Evolutionary conservation across 1,140 invertebrate genomes (phyloP).

Genomic region (Grapholita molesta): DNA sequence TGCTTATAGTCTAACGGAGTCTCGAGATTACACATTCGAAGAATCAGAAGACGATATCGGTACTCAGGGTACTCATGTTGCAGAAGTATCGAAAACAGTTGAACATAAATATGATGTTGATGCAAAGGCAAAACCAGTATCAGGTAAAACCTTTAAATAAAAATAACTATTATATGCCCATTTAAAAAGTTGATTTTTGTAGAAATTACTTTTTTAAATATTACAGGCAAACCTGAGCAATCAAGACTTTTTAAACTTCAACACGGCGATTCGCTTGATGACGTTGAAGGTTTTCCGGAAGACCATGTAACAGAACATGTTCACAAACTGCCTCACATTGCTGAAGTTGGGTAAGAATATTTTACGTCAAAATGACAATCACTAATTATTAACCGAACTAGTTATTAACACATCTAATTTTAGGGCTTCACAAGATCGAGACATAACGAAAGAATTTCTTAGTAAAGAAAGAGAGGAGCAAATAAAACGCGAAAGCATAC

Average conservation of each 20-base stretch:
- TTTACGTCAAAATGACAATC: slow-evolving; percentile 20
- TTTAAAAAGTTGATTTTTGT: too few species aligned
- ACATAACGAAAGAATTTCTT: slow-evolving; percentile 51
- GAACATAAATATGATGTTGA: slow-evolving; percentile 48
- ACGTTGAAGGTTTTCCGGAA: slow-evolving; percentile 75
- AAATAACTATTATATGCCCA: neutral
- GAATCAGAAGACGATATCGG: slow-evolving; percentile 76
- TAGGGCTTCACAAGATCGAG: slow-evolving; percentile 44
- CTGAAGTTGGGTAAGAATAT: slow-evolving; percentile 63
- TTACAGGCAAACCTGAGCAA: slow-evolving; percentile 48
- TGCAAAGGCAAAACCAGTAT: slow-evolving; percentile 31
- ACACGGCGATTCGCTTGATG: slow-evolving; percentile 74
- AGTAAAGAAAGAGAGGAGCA: slow-evolving; percentile 59
- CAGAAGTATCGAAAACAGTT: slow-evolving; percentile 46
- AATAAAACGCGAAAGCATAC: slow-evolving; percentile 49
- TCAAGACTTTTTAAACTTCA: slow-evolving; percentile 54
- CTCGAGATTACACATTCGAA: slow-evolving; percentile 76
- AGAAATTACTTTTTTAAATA: neutral
- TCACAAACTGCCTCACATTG: slow-evolving; percentile 70
- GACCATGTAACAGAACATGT: slow-evolving; percentile 68
- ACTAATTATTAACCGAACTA: slow-evolving; percentile 18
- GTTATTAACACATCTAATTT: slow-evolving; percentile 10
- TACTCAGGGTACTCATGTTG: slow-evolving; percentile 59
- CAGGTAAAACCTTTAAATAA: slow-evolving; percentile 28
- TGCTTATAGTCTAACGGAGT: slow-evolving; percentile 73